These are phyloP conservation scores for Pemphigus obesinymphae DNA, from an alignment of 1,140 invertebrate species.

Conservation along the genomic window DNA sequence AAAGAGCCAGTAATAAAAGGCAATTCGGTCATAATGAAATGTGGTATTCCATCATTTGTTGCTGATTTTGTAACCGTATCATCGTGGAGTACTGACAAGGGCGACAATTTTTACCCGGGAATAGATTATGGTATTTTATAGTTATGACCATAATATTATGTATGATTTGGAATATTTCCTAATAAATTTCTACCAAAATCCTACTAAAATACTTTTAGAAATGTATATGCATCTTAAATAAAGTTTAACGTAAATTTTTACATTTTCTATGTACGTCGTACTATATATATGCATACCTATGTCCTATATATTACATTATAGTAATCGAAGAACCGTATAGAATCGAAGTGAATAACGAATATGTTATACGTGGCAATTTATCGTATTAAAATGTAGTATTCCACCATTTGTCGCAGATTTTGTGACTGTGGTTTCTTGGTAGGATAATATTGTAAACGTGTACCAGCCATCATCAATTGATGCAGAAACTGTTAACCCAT, in stretches of 20 bases:
- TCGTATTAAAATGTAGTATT: constrained; percentile 88
- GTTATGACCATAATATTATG: not conserved
- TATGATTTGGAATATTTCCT: not conserved
- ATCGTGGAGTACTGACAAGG: constrained; percentile 72
- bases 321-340: constrained; percentile 85
- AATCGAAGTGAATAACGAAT: constrained; percentile 87
- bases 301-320: constrained; percentile 53
- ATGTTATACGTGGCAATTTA: constrained; percentile 86
- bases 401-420: constrained; percentile 90
- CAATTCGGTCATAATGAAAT: constrained; percentile 86
- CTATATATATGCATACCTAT: too few species aligned
- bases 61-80: constrained; percentile 83
- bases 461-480: not conserved
- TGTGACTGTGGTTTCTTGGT: constrained; percentile 80
- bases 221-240: too few species aligned
- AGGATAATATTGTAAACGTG: constrained; percentile 50
- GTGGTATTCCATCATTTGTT: constrained; percentile 86
- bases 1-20: constrained; percentile 90
- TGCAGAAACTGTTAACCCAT: not conserved
- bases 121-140: constrained; percentile 37
- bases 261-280: too few species aligned
- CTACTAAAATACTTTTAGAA: not conserved
- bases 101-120: constrained; percentile 55
- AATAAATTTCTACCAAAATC: not conserved
- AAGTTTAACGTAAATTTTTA: too few species aligned